A percentile compares a stretch with the other conserved stretches of the same genome.
Conservation (phyloP, 2,797 vertebrate species). For the Poecilia gillii region DNA sequence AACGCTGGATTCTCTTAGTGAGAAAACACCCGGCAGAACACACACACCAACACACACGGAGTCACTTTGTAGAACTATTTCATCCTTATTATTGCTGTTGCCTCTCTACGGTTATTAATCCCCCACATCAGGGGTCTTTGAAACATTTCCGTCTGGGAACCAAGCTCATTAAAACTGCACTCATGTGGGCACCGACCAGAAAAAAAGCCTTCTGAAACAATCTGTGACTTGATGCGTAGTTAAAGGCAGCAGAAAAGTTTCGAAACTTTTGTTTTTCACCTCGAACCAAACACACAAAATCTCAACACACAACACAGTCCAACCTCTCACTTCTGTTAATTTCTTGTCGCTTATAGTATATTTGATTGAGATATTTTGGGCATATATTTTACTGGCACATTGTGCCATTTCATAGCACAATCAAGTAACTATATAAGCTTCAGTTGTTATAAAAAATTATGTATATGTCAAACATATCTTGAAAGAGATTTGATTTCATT, state of each 20-base stretch:
- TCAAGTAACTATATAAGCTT: too few species aligned
- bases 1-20: slow-evolving; percentile 6
- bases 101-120: slow-evolving; percentile 71
- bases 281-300: slow-evolving; percentile 39
- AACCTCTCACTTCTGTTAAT: slow-evolving; percentile 13
- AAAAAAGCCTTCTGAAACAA: slow-evolving; percentile 62
- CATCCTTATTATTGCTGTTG: slow-evolving; percentile 59
- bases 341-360: too few species aligned
- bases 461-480: too few species aligned
- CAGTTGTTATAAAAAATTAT: too few species aligned
- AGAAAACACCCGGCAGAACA: slow-evolving; percentile 15
- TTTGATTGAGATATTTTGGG: too few species aligned
- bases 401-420: too few species aligned
- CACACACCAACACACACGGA: slow-evolving; percentile 16
- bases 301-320: slow-evolving; percentile 37
- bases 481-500: too few species aligned
- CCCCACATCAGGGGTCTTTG: slow-evolving; percentile 56
- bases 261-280: slow-evolving; percentile 35
- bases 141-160: slow-evolving; percentile 68
- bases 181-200: slow-evolving; percentile 59
- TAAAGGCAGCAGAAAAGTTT: slow-evolving; percentile 56
- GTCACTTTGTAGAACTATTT: slow-evolving; percentile 47
- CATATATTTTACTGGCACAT: too few species aligned
- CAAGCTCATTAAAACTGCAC: slow-evolving; percentile 70
- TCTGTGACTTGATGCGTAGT: slow-evolving; percentile 46